Conservation (phyloP, 30 jellyfish, hydroid and myxozoan species). For the Cassiopea andromeda region DNA sequence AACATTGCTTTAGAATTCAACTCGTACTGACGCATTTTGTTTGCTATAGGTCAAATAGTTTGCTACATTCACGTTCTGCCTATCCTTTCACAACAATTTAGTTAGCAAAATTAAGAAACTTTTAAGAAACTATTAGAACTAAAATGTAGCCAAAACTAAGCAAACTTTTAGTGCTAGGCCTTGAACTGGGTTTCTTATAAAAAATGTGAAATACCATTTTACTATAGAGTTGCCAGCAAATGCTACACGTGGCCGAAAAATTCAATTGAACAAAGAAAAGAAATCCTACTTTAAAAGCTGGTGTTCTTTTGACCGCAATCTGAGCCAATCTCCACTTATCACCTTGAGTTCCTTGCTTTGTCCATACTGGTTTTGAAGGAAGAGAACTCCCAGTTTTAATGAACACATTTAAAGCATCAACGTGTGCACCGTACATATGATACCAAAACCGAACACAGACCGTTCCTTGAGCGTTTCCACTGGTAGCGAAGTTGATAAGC, state of each 20-base stretch:
- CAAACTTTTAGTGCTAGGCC: too few relatives aligned
- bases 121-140: too few relatives aligned
- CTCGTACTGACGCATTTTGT: too few relatives aligned
- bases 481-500: slow-evolving; percentile 58
- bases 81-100: too few relatives aligned
- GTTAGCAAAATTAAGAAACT: too few relatives aligned
- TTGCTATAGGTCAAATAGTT: too few relatives aligned
- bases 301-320: slow-evolving; percentile 74
- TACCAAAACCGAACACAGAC: slow-evolving; percentile 95
- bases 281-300: slow-evolving; percentile 73
- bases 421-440: slow-evolving; percentile 99
- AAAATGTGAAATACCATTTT: too few relatives aligned
- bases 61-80: too few relatives aligned
- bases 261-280: not conserved
- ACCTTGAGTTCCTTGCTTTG: slow-evolving; percentile 84
- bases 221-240: too few relatives aligned
- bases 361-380: slow-evolving; percentile 89
- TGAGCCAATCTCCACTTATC: slow-evolving; percentile 93
- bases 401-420: slow-evolving; percentile 83
- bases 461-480: slow-evolving; percentile 50
- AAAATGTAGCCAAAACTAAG: too few relatives aligned
- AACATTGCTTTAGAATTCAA: too few relatives aligned
- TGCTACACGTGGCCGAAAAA: not conserved
- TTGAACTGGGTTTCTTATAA: too few relatives aligned
- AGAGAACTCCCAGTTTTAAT: slow-evolving; percentile 47